These are phyloP conservation scores for Erebia aethiops DNA, from an alignment of 2,888 invertebrate genomes.

Conservation along the genomic window DNA sequence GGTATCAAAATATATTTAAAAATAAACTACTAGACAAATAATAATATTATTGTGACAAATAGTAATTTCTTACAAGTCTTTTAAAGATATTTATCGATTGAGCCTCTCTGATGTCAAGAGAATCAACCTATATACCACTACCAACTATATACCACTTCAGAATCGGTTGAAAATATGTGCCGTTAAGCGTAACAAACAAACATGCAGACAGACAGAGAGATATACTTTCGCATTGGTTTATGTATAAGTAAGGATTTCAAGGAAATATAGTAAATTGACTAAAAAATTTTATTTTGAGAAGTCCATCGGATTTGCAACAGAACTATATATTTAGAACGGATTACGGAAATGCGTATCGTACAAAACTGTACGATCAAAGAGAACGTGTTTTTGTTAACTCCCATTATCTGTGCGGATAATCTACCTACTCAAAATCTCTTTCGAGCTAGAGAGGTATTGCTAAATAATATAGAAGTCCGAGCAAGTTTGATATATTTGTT, in stretches of 20 bases:
- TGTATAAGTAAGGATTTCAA: not conserved
- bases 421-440: not conserved
- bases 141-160: too few relatives aligned
- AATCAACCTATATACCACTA: too few relatives aligned
- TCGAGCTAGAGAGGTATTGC: not conserved
- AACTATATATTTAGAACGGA: constrained; percentile 42
- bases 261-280: constrained; percentile 4
- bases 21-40: too few relatives aligned
- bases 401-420: constrained; percentile 40
- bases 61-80: too few relatives aligned
- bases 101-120: too few relatives aligned
- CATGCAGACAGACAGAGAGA: too few relatives aligned
- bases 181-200: too few relatives aligned
- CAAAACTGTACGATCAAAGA: constrained; percentile 38
- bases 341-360: constrained; percentile 41
- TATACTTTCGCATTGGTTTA: not conserved
- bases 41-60: too few relatives aligned
- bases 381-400: constrained; percentile 29
- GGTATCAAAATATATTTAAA: too few relatives aligned
- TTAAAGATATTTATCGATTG: too few relatives aligned
- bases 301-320: constrained; percentile 38
- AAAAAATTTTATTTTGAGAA: constrained; percentile 17
- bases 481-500: not conserved
- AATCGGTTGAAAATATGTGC: too few relatives aligned
- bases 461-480: not conserved